Percentiles rank a stretch among this genome's conserved stretches.
Evolutionary conservation across 2,113 vertebrate species (phyloP).

Genomic region (Anguilla japonica): DNA sequence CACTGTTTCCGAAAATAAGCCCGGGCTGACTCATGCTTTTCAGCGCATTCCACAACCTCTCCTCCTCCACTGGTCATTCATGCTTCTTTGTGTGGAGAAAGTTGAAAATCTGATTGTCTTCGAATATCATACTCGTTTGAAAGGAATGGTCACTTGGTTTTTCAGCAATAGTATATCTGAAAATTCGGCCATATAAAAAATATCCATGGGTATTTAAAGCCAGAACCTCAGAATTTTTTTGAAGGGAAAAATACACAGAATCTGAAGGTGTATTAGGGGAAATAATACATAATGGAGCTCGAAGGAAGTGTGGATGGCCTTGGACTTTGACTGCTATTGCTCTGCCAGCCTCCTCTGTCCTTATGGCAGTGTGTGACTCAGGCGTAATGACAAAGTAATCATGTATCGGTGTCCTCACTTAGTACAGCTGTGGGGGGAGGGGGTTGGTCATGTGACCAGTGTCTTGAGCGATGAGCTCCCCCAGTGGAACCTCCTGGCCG

Average conservation of each 20-base stretch:
- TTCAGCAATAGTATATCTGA: too few species aligned
- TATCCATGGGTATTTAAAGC: too few species aligned
- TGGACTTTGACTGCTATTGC: too few species aligned
- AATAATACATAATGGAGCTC: too few species aligned
- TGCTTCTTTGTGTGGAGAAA: neutral
- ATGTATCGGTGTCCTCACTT: neutral
- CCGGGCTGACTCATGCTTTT: neutral
- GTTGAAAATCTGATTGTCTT: neutral
- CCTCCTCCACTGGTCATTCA: neutral
- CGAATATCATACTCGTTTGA: too few species aligned
- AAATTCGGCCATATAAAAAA: too few species aligned
- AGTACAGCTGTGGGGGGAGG: neutral
- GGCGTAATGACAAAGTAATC: neutral
- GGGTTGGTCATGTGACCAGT: neutral
- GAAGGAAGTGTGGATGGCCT: too few species aligned
- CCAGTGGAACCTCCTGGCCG: neutral
- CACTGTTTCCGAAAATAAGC: neutral
- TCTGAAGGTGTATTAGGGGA: neutral
- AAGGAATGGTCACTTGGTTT: too few species aligned
- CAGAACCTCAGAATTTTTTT: too few species aligned
- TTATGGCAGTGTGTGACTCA: neutral
- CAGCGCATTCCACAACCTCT: neutral
- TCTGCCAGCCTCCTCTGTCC: neutral
- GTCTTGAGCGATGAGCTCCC: neutral
- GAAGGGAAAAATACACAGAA: too few species aligned